Evolutionary conservation across 1,140 invertebrate genomes (phyloP), one percentile per base, ranked within the genome.

Genomic region (Diprion similis): DNA sequence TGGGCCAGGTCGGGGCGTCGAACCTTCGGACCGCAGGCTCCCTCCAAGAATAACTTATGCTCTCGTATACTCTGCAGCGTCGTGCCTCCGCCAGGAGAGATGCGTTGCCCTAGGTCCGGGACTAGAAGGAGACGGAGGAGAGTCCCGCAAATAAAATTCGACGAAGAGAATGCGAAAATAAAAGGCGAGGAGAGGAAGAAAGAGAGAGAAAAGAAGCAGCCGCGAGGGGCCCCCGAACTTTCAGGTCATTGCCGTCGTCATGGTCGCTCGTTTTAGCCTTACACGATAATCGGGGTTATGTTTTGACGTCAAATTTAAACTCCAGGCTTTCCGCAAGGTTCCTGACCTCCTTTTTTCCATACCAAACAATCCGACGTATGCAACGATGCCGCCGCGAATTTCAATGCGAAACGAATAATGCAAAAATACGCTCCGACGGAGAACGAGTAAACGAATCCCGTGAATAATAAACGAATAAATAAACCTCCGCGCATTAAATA

Each of bases 1-100:
- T 87, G 87, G 86, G 86, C 87, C 86, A 88, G 86, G 86, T 87
- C 87, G 86, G 87, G 87, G 87, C 87, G 87, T 87, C 87, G 86
- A 88, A 88, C 86, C 85, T 88, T 84, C 81, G 83, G 82, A 84
- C 83, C 84, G 82, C 84, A 85, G 81, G 82, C 82, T 87, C 84
- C 86, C 85, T 86, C 86, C 85, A 83, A 88, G 87, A 88, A 88
- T 88, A 88, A 87, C 86, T 88, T 86, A 19, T 45, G 59, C 48
- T 68, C 47, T 51, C 67, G 71, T 71, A 46, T n/a, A 66, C 65
- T 18, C 47, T 68, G 18, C 68, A 77, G 66, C 66, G 66, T 51
- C 70, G 72, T 73, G 74, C 72, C 73, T 73, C 69, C 47, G 75
- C 37, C 71, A 59, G 51, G 51, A 59, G 51, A 59, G 51, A 59